A percentile compares a stretch with the other conserved stretches of the same genome.
Conservation (phyloP, 2,888 invertebrate genomes). For the Cantharis rustica region DNA sequence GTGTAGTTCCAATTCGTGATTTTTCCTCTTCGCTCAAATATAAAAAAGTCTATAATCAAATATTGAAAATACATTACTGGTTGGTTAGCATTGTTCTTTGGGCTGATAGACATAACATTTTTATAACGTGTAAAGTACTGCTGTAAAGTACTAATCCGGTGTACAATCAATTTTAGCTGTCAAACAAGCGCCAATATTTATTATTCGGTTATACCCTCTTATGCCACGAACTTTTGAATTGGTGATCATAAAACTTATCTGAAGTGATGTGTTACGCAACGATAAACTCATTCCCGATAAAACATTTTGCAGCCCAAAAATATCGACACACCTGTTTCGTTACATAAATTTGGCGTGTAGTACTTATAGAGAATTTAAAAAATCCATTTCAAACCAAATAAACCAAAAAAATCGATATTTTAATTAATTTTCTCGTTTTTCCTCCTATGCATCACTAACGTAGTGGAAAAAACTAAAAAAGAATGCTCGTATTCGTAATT, state of each 20-base stretch:
- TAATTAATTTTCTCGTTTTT: not conserved
- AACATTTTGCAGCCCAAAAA: not conserved
- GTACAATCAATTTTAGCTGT: conserved; percentile 8
- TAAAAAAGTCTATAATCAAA: conserved; percentile 4
- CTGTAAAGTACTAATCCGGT: not conserved
- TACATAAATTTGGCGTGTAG: not conserved
- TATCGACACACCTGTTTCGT: not conserved
- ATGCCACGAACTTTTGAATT: not conserved
- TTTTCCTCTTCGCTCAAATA: not conserved
- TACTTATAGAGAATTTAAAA: not conserved
- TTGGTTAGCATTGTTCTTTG: conserved; percentile 2
- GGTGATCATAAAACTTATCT: not conserved
- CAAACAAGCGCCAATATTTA: conserved; percentile 7
- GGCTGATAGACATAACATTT: conserved; percentile 7
- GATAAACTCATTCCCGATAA: not conserved
- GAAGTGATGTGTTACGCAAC: not conserved
- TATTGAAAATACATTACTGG: conserved; percentile 10
- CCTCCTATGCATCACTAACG: not conserved
- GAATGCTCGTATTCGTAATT: not conserved
- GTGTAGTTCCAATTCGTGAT: not conserved
- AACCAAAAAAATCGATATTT: not conserved
- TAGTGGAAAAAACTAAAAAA: not conserved
- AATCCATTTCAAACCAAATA: not conserved
- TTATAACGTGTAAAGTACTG: conserved; percentile 7
- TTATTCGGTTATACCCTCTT: not conserved